Percentiles rank a stretch among this genome's conserved stretches.
Evolutionary conservation across 2,888 invertebrate species (phyloP).

Genomic region (Uropetala carovei): DNA sequence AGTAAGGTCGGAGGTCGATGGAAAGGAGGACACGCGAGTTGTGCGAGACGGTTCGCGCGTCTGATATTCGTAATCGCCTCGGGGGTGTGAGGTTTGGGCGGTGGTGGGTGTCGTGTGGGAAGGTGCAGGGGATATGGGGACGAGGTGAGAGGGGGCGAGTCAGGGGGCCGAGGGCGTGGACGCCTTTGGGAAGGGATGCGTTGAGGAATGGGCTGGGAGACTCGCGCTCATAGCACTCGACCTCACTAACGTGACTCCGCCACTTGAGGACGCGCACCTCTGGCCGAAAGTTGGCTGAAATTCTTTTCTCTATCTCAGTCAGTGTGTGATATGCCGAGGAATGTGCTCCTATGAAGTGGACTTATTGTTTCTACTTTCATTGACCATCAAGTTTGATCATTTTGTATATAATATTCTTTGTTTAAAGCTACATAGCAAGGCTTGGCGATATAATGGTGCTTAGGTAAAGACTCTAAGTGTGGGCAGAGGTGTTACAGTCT

Average conservation of each 20-base stretch:
- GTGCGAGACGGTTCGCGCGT: slow-evolving; percentile 1
- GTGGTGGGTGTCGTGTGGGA: background rate
- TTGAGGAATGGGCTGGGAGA: background rate
- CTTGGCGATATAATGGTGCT: background rate
- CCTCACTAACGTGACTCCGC: background rate
- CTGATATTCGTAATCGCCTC: background rate
- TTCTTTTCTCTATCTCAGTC: no score
- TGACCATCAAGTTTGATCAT: background rate
- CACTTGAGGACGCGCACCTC: background rate
- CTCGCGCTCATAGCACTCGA: background rate
- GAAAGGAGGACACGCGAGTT: slow-evolving; percentile 22
- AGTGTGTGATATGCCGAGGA: no score
- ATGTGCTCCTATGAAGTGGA: background rate
- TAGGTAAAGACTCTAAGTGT: no score
- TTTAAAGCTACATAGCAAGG: background rate
- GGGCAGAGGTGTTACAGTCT: no score
- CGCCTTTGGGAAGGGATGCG: background rate
- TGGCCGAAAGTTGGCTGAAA: background rate
- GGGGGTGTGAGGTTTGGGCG: background rate
- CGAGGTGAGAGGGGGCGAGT: background rate
- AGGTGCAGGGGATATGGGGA: no score
- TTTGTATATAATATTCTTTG: background rate
- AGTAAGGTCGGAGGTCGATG: slow-evolving; percentile 43
- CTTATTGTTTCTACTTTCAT: background rate
- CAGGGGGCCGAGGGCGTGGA: background rate